Evolutionary conservation across 2,888 invertebrate species (phyloP).

Genomic region (Hydrotaea diabolus): DNA sequence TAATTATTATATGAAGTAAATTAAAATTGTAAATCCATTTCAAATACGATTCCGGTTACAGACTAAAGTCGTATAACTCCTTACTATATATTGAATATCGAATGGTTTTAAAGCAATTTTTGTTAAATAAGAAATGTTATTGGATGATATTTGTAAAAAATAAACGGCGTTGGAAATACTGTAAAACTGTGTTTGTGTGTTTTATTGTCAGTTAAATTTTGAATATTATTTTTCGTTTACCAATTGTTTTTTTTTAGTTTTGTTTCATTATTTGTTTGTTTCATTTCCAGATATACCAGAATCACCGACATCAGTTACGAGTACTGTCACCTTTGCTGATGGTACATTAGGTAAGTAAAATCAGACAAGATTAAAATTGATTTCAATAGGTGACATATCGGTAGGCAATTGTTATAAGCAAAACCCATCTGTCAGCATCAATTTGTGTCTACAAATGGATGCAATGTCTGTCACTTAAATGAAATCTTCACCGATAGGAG

Average conservation of each 20-base stretch:
- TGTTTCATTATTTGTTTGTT: slow-evolving; percentile 50
- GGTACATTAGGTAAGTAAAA: slow-evolving; percentile 69
- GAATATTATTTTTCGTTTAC: slow-evolving; percentile 28
- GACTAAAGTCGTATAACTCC: too few species aligned
- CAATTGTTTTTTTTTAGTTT: slow-evolving; percentile 50
- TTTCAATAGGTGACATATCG: too few species aligned
- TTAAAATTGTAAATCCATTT: too few species aligned
- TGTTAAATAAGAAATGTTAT: slow-evolving; percentile 31
- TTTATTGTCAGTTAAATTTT: slow-evolving; percentile 31
- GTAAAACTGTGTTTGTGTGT: slow-evolving; percentile 9
- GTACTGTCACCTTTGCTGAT: slow-evolving; percentile 62
- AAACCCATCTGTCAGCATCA: too few species aligned
- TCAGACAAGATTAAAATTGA: too few species aligned
- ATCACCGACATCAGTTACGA: slow-evolving; percentile 58
- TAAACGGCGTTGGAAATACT: slow-evolving; percentile 15
- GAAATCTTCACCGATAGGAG: too few species aligned
- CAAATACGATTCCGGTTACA: too few species aligned
- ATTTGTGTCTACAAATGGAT: slow-evolving; percentile 5
- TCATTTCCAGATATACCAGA: slow-evolving; percentile 60
- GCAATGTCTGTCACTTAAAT: too few species aligned
- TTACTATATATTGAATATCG: too few species aligned
- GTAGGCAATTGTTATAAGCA: too few species aligned
- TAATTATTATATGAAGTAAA: too few species aligned
- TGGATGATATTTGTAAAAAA: slow-evolving; percentile 9
- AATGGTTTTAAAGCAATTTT: too few species aligned